A percentile compares a stretch with the other conserved stretches of the same genome.
Evolutionary conservation across 2,113 vertebrate species (phyloP).

Genomic region (Gobio gobio): DNA sequence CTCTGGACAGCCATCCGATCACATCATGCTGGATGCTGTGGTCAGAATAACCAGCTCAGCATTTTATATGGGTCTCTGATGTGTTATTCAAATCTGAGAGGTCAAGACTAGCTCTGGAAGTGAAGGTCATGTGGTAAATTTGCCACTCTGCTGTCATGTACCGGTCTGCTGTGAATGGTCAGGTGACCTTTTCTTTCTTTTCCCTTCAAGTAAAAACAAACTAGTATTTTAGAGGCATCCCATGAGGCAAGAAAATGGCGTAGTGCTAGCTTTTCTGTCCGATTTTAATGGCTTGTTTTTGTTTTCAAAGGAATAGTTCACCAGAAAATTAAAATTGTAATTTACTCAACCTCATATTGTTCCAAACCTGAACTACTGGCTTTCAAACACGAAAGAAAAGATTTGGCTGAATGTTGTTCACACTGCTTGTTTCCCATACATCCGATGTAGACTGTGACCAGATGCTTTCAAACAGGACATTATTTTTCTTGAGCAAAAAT

Average conservation of each 20-base stretch:
- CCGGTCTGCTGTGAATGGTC: background rate
- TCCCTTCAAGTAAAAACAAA: background rate
- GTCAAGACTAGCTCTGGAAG: slow-evolving; percentile 67
- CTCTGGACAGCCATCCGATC: slow-evolving; percentile 64
- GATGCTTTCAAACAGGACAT: background rate
- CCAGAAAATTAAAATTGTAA: background rate
- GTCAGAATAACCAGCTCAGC: slow-evolving; percentile 66
- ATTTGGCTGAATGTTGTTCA: background rate
- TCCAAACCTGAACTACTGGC: background rate
- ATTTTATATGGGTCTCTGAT: slow-evolving; percentile 63
- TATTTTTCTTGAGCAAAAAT: background rate
- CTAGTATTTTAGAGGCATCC: background rate
- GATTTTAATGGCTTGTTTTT: background rate
- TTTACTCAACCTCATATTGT: background rate
- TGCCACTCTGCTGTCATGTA: background rate
- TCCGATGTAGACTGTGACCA: background rate
- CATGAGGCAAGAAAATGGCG: background rate
- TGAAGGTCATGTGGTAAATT: slow-evolving; percentile 66
- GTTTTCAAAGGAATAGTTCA: background rate
- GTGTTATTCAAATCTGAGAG: slow-evolving; percentile 61
- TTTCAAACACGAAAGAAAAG: background rate
- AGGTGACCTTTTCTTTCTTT: background rate
- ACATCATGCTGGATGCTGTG: slow-evolving; percentile 55
- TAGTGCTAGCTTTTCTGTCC: background rate
- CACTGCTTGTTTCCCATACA: too few relatives aligned